Conservation (phyloP, 2,888 invertebrate species). For the Zaprionus obscuricornis region DNA sequence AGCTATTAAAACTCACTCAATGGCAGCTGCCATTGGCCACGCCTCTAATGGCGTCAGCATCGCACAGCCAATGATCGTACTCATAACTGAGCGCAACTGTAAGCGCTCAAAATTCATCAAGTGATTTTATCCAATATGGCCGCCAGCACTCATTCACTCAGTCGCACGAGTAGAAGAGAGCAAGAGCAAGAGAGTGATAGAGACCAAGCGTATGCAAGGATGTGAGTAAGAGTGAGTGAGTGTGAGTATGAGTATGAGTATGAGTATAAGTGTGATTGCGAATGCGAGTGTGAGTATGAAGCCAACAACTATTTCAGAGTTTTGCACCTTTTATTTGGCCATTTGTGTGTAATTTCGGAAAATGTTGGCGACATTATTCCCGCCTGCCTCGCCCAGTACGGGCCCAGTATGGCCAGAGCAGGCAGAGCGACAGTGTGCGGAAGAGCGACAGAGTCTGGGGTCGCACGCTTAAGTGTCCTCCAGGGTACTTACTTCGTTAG, state of each 20-base stretch:
- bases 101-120: slow-evolving; percentile 30
- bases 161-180: slow-evolving; percentile 18
- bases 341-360: slow-evolving; percentile 79
- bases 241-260: not conserved
- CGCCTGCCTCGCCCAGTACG: slow-evolving; percentile 36
- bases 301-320: slow-evolving; percentile 61
- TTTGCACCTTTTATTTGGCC: slow-evolving; percentile 76
- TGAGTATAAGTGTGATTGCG: slow-evolving; percentile 16
- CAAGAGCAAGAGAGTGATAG: not conserved
- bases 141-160: slow-evolving; percentile 41
- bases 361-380: slow-evolving; percentile 76
- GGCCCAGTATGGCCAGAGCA: slow-evolving; percentile 1
- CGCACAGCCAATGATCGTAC: slow-evolving; percentile 33
- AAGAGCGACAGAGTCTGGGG: slow-evolving; percentile 41
- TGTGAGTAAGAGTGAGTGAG: slow-evolving; percentile 10
- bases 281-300: too few relatives aligned
- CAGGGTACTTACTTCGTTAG: slow-evolving; percentile 79
- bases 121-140: slow-evolving; percentile 45
- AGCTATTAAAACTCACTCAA: slow-evolving; percentile 46
- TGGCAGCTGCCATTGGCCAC: slow-evolving; percentile 30
- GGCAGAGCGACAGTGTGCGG: slow-evolving; percentile 23
- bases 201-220: too few relatives aligned
- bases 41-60: slow-evolving; percentile 45
- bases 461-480: slow-evolving; percentile 81
- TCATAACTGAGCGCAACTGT: slow-evolving; percentile 9